These are phyloP conservation scores for Atherix ibis DNA, from an alignment of 2,888 invertebrate genomes.

Conservation along the genomic window DNA sequence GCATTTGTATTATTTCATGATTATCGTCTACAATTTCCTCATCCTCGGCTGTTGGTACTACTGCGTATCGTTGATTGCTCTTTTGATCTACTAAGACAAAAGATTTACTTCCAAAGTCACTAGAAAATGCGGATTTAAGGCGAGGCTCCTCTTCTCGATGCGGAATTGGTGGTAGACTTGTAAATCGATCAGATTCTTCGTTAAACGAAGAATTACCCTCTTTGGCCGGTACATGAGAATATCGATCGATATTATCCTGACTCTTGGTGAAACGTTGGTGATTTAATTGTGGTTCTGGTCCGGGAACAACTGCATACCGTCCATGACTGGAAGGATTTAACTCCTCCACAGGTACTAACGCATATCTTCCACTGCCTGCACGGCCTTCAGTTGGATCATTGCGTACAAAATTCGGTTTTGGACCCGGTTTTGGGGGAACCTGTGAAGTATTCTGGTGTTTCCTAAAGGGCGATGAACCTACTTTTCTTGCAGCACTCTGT, in stretches of 20 bases:
- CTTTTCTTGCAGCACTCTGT: conserved; percentile 15
- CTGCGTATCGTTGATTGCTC: conserved; percentile 41
- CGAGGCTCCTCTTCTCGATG: conserved; percentile 12
- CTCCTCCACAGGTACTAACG: conserved; percentile 38
- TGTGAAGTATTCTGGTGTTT: conserved; percentile 1
- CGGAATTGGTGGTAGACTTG: conserved; percentile 24
- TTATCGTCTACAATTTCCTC: conserved; percentile 32
- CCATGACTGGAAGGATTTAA: conserved; percentile 18
- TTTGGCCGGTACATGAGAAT: conserved; percentile 15
- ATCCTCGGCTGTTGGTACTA: conserved; percentile 49
- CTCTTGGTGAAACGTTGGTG: conserved; percentile 27
- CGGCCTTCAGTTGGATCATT: conserved; percentile 10
- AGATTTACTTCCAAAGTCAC: conserved; percentile 31
- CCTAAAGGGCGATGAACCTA: conserved; percentile 12
- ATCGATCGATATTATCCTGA: conserved; percentile 27
- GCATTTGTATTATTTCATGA: conserved; percentile 33
- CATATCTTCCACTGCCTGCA: conserved; percentile 32
- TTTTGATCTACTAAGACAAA: conserved; percentile 37
- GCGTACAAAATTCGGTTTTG: conserved; percentile 12
- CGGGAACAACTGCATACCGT: conserved; percentile 29
- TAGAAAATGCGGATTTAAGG: conserved; percentile 31
- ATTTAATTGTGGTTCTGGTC: conserved; percentile 17
- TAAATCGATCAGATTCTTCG: conserved; percentile 24
- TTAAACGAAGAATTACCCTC: conserved; percentile 22
- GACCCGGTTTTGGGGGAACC: conserved; percentile 16